Conservation (phyloP, 2,888 invertebrate genomes). For the Leistus spinibarbis region DNA sequence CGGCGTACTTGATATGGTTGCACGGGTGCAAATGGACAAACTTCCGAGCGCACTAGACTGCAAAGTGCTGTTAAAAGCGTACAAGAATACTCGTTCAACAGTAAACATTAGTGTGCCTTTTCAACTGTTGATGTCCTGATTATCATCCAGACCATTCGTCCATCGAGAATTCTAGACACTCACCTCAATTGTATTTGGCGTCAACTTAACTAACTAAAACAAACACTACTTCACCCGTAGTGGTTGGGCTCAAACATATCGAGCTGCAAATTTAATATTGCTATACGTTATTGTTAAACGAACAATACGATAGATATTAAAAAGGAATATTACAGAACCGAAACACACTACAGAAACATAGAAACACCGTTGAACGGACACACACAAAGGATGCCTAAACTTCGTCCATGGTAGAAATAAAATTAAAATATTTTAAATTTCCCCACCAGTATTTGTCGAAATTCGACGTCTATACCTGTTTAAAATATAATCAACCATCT, state of each 20-base stretch:
- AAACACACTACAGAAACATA: too few species aligned
- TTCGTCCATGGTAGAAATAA: too few species aligned
- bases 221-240: not conserved
- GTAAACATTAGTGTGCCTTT: slow-evolving; percentile 26
- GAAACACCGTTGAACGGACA: too few species aligned
- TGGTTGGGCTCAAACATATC: too few species aligned
- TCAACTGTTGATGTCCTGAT: slow-evolving; percentile 39
- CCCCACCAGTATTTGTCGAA: too few species aligned
- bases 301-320: not conserved
- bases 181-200: not conserved
- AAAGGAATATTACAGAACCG: too few species aligned
- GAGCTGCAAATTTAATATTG: not conserved
- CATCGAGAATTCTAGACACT: not conserved
- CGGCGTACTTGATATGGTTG: not conserved
- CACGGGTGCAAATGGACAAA: slow-evolving; percentile 38
- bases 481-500: too few species aligned
- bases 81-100: slow-evolving; percentile 40
- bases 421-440: too few species aligned
- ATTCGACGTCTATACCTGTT: too few species aligned
- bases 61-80: slow-evolving; percentile 40
- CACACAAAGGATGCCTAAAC: too few species aligned
- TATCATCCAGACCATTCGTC: slow-evolving; percentile 14
- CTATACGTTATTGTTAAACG: not conserved
- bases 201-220: not conserved
- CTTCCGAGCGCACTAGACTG: slow-evolving; percentile 24